Percentiles rank a stretch among this genome's conserved stretches.
These are phyloP conservation scores for Girardinichthys multiradiatus DNA, from an alignment of 2,113 vertebrate genomes.

Conservation along the genomic window DNA sequence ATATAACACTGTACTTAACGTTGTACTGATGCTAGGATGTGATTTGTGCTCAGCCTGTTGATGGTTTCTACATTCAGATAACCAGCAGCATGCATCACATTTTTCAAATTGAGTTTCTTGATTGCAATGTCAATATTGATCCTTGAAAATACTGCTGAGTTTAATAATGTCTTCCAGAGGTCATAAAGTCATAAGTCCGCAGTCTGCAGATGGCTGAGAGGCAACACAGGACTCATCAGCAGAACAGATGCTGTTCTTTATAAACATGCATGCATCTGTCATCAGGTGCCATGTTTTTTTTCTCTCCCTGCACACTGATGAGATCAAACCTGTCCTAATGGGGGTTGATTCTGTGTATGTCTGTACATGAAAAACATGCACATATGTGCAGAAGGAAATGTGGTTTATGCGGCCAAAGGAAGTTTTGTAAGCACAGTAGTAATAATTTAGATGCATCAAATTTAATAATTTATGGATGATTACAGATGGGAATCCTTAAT, in stretches of 20 bases:
- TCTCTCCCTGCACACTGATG: neutral
- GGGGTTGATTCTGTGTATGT: neutral
- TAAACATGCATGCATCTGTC: constrained; percentile 7
- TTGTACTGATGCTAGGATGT: neutral
- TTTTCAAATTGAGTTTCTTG: neutral
- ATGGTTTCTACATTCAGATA: neutral
- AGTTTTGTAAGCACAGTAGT: neutral
- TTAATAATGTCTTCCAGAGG: neutral
- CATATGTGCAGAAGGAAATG: neutral
- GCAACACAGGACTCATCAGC: constrained; percentile 2
- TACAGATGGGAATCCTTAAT: neutral
- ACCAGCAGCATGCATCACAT: neutral
- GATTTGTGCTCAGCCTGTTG: neutral
- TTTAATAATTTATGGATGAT: neutral
- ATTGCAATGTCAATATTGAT: neutral
- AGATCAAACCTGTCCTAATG: neutral
- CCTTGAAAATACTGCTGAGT: neutral
- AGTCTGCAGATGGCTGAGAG: constrained; percentile 6
- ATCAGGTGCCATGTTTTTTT: neutral
- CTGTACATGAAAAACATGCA: neutral
- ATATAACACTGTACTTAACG: neutral
- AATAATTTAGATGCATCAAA: neutral
- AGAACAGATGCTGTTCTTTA: constrained; percentile 4
- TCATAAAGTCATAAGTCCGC: constrained; percentile 5
- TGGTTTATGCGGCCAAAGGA: neutral